Base-by-base conservation (phyloP, 1,140 invertebrate species). In the Scylla paramamosain region DNA sequence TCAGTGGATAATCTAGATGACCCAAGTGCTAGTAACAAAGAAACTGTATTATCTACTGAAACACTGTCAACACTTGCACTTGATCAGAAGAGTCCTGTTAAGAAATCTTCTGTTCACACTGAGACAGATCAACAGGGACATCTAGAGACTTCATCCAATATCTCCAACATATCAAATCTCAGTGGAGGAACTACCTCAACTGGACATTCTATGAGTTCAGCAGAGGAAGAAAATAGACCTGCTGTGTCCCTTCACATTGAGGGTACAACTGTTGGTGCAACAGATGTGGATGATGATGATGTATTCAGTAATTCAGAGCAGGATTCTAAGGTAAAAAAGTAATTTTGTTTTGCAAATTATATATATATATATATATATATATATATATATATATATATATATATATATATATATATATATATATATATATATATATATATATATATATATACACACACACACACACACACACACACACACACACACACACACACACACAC, bases 231-330 rank as follows among this genome's bases (percentile, higher is more conserved):
- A 89, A 39, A 89, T 16, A 94, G 96, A 29, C 90, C 95, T 0
- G 97, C 97, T 93, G 96, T 96, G 39, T 96, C 97, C 2, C 97
- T 97, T 94, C 96, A 97, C 28, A 96, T 97, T n/a, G 96, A 97
- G 90, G 97, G 97, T 87, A 97, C 97, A n/a, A 97, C 97, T 31
- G 90, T 96, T 7, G 97, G 96, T 39, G 96, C 96, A 0, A 96
- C 96, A 25, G 97, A 97, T 91, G 97, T 96, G 6, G 97, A 97
- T 32, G 96, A 97, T 0, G 96, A 96, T 28, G 96, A 96, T 12
- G 94, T 95, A 28, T 95, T 95, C 86, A 86, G 91, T 89, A 91
- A 95, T 7, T 84, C 89, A 52, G 94, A 95, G 46, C 91, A 93
- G 86, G 67, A 93, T 25, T 77, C 52, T 31, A 92, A 89, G 91